Conservation (phyloP, 2,888 invertebrate species). For the Caenorhabditis sulstoni region DNA sequence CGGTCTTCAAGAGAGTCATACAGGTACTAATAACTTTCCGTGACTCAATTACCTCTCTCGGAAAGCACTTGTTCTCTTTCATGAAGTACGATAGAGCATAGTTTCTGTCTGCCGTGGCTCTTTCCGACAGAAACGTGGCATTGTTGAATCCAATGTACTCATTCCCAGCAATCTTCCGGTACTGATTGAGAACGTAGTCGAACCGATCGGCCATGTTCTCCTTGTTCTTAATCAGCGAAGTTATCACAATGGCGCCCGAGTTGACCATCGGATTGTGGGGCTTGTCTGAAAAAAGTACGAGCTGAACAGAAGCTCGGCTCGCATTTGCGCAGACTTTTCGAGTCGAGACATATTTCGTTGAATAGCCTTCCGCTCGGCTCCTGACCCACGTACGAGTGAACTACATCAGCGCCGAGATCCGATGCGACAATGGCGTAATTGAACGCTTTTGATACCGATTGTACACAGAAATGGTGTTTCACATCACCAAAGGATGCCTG, state of each 20-base stretch:
- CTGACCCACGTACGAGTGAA: conserved; percentile 71
- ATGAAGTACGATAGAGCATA: conserved; percentile 97
- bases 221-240: conserved; percentile 85
- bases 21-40: too few relatives aligned
- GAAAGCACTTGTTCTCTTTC: conserved; percentile 89
- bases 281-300: conserved; percentile 86
- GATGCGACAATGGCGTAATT: conserved; percentile 75
- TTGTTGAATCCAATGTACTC: conserved; percentile 93
- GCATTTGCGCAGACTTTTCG: conserved; percentile 44
- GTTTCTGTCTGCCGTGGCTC: conserved; percentile 93
- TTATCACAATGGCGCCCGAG: conserved; percentile 94
- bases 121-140: conserved; percentile 86
- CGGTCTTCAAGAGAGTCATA: conserved; percentile 82
- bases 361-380: conserved; percentile 73
- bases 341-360: conserved; percentile 75
- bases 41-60: conserved; percentile 72
- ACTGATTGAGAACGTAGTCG: conserved; percentile 81
- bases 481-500: conserved; percentile 86
- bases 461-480: conserved; percentile 92
- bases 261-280: conserved; percentile 99
- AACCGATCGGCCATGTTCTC: conserved; percentile 82
- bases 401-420: conserved; percentile 72
- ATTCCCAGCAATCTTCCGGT: conserved; percentile 87
- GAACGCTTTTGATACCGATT: conserved; percentile 86
- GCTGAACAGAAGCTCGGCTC: background rate